Base-by-base conservation (phyloP, 2,113 vertebrate species). In the Scomber japonicus region DNA sequence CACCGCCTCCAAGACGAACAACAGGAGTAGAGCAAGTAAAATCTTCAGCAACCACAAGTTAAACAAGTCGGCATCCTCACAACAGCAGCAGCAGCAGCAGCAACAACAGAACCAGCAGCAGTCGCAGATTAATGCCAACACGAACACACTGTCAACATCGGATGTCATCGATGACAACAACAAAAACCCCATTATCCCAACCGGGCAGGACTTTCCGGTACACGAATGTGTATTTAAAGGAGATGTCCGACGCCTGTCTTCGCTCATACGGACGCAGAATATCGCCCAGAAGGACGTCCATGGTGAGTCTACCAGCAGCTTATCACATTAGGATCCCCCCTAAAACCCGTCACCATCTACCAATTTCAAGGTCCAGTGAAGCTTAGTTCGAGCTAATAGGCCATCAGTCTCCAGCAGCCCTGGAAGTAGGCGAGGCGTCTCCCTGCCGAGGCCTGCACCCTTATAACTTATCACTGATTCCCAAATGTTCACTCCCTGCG, bases 191-290 rank as follows among this genome's bases (percentile, higher is more conserved):
- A 82, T 95, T 11, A 67, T 94, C 71, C 88, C 82, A 90, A 92
- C 82, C 80, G 93, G 77, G 81, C 91, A 91, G 30, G 95, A 95
- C 88, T 99, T 96, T 80, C 98, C 97, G 3, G 96, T 99, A n/a
- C 98, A 99, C 81, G 97, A 99, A 91, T 97, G 97, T 86, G 98
- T 99, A 59, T 99, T 98, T 89, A 96, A 96, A 88, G 98, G 97
- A 53, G 98, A 99, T 87, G 97, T 99, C 83, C 91, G 97, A 80
- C 95, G 96, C 8, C 94, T 99, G 70, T 99, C 98, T 3, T 97
- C 98, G 3, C 96, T 99, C 76, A 99, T 99, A 92, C 96, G 98
- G 82, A 99, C 97, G 2, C 98, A 99, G 91, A 97, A 96, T 78
- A 99, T 99, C 89, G 95, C 97, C 27, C 97, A 98, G 94, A 99